A percentile compares a stretch with the other conserved stretches of the same genome.
Evolutionary conservation across 23 tunicate genomes (phyloP).

Genomic region (Corella eumyota): DNA sequence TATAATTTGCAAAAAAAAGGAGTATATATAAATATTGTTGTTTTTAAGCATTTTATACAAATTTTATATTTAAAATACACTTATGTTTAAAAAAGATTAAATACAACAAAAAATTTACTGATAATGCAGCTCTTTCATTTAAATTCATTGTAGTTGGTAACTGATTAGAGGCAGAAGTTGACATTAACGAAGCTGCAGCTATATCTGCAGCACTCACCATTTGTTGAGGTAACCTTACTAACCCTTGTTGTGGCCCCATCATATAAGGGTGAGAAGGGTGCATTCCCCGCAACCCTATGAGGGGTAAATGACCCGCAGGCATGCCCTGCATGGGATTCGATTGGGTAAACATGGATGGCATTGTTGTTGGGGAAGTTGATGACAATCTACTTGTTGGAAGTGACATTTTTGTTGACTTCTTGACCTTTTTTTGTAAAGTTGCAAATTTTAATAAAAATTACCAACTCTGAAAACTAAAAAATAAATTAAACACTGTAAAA

Average conservation of each 20-base stretch:
- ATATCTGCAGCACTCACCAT: slow-evolving; percentile 19
- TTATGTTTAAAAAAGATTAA: too few relatives aligned
- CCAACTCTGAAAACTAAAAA: too few relatives aligned
- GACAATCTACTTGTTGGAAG: slow-evolving; percentile 38
- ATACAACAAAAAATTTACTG: background rate
- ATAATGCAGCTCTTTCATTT: background rate
- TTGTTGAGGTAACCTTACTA: slow-evolving; percentile 27
- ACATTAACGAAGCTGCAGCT: slow-evolving; percentile 10
- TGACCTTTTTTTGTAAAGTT: too few relatives aligned
- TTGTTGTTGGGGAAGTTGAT: slow-evolving; percentile 5
- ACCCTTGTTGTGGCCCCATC: slow-evolving; percentile 21
- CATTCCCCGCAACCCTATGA: slow-evolving; percentile 30
- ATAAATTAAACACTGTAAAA: too few relatives aligned
- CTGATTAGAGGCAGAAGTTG: slow-evolving; percentile 6
- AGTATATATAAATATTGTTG: too few relatives aligned
- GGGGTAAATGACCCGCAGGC: slow-evolving; percentile 13
- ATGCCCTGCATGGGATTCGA: slow-evolving; percentile 7
- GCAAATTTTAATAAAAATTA: too few relatives aligned
- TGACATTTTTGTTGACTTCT: slow-evolving; percentile 18
- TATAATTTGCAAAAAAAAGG: too few relatives aligned
- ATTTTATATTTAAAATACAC: too few relatives aligned
- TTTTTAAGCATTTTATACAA: too few relatives aligned
- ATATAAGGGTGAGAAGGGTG: slow-evolving; percentile 19
- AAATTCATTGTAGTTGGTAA: too few relatives aligned
- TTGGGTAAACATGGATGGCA: slow-evolving; percentile 32